phyloP scores from a whole-genome alignment of 2,888 invertebrate genomes.

The Corythucha ciliata region DNA sequence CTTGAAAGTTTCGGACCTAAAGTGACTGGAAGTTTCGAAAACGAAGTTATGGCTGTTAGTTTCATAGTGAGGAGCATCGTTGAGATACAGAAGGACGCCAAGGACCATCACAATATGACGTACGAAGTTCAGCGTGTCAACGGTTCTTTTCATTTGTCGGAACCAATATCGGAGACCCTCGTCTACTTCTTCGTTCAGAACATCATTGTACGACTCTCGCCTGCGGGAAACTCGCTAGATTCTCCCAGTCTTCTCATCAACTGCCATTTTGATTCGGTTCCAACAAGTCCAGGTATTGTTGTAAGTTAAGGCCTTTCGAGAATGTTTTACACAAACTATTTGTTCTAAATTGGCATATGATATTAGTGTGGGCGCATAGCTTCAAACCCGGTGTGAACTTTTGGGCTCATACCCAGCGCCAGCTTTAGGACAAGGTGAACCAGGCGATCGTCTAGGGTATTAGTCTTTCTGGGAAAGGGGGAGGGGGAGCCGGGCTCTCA shows the following conservation, averaged over 20 bases:
- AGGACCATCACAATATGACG: slow-evolving; percentile 50
- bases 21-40: slow-evolving; percentile 68
- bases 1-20: slow-evolving; percentile 59
- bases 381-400: too few relatives aligned
- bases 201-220: slow-evolving; percentile 58
- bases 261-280: slow-evolving; percentile 1
- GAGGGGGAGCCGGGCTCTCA: too few relatives aligned
- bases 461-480: too few relatives aligned
- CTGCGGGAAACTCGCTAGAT: too few relatives aligned
- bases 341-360: too few relatives aligned
- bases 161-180: slow-evolving; percentile 70
- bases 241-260: slow-evolving; percentile 28
- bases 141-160: slow-evolving; percentile 62
- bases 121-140: slow-evolving; percentile 56
- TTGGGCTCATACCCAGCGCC: too few relatives aligned
- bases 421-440: too few relatives aligned
- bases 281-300: slow-evolving; percentile 26
- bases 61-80: slow-evolving; percentile 52
- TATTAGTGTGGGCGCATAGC: too few relatives aligned
- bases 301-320: too few relatives aligned
- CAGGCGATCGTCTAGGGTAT: too few relatives aligned
- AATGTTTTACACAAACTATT: too few relatives aligned
- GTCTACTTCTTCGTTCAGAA: slow-evolving; percentile 74
- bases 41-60: slow-evolving; percentile 62
- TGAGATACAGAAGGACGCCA: slow-evolving; percentile 46